phyloP scores from a whole-genome alignment of 2,888 invertebrate genomes.

The Nineta flava region DNA sequence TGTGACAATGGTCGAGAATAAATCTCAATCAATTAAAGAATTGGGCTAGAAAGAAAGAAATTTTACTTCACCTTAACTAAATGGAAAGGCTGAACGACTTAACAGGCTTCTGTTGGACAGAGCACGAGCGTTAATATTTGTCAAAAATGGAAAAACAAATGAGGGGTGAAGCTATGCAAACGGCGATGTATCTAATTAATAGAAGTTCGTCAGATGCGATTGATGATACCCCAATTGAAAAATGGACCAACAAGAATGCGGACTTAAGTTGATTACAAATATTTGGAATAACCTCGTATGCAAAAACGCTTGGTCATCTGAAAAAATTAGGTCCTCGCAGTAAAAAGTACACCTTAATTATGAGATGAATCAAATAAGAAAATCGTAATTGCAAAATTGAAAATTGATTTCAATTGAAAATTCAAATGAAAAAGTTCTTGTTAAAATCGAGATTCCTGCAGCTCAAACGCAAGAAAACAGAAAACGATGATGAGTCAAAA shows the following conservation, averaged over 20 bases:
- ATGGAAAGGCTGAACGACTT: constrained; percentile 11
- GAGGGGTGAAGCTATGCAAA: constrained; percentile 9
- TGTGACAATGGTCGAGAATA: constrained; percentile 12
- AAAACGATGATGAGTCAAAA: too few relatives aligned
- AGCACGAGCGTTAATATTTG: constrained; percentile 10
- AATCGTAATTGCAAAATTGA: not conserved
- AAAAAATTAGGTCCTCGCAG: not conserved
- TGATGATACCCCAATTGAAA: constrained; percentile 8
- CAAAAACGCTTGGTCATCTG: constrained; percentile 7
- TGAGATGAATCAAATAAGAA: not conserved
- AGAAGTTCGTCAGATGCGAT: constrained; percentile 5
- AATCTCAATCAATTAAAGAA: constrained; percentile 8
- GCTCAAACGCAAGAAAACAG: too few relatives aligned
- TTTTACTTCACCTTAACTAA: constrained; percentile 10
- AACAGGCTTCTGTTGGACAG: constrained; percentile 10
- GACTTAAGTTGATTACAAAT: constrained; percentile 8
- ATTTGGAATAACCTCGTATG: constrained; percentile 9
- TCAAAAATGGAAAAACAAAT: constrained; percentile 9
- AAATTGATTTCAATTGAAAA: constrained; percentile 8
- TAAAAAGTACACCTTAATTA: not conserved
- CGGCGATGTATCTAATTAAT: constrained; percentile 8
- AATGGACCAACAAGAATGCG: constrained; percentile 10
- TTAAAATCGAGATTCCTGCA: too few relatives aligned
- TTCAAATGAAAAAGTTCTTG: too few relatives aligned
- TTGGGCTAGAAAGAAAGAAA: constrained; percentile 10